Evolutionary conservation across 2,888 invertebrate genomes (phyloP).

Genomic region (Drepanosiphum platanoidis): DNA sequence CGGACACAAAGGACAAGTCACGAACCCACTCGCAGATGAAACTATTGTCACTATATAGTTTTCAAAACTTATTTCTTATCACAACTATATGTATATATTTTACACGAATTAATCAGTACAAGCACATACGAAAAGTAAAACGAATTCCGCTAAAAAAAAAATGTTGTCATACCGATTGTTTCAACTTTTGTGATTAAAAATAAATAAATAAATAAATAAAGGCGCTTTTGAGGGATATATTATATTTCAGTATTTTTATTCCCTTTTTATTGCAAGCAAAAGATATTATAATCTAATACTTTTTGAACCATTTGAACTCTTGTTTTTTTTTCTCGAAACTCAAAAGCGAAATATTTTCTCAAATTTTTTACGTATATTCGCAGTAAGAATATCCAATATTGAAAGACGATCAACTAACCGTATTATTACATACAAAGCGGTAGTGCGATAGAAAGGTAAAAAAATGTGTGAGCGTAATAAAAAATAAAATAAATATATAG

Average conservation of each 20-base stretch:
- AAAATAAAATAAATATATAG: not conserved
- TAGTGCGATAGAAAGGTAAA: not conserved
- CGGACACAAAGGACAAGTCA: not conserved
- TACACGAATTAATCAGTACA: not conserved
- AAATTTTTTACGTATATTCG: not conserved
- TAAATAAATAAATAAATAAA: too few relatives aligned
- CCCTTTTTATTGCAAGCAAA: not conserved
- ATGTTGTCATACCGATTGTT: too few relatives aligned
- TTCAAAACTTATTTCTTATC: not conserved
- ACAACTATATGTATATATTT: not conserved
- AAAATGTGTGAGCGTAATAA: not conserved
- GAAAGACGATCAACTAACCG: not conserved
- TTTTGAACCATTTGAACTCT: not conserved
- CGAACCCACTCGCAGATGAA: not conserved
- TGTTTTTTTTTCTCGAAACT: not conserved
- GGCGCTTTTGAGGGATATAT: too few relatives aligned
- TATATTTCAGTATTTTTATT: not conserved
- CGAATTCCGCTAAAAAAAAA: too few relatives aligned
- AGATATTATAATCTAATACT: not conserved
- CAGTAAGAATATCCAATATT: not conserved
- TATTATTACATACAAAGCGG: too few relatives aligned
- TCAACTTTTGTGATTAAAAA: too few relatives aligned
- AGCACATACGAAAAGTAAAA: not conserved
- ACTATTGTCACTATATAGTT: not conserved
- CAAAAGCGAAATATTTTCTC: not conserved